Evolutionary conservation across 2,113 vertebrate species (phyloP).

Genomic region (Oreochromis tanganicae): DNA sequence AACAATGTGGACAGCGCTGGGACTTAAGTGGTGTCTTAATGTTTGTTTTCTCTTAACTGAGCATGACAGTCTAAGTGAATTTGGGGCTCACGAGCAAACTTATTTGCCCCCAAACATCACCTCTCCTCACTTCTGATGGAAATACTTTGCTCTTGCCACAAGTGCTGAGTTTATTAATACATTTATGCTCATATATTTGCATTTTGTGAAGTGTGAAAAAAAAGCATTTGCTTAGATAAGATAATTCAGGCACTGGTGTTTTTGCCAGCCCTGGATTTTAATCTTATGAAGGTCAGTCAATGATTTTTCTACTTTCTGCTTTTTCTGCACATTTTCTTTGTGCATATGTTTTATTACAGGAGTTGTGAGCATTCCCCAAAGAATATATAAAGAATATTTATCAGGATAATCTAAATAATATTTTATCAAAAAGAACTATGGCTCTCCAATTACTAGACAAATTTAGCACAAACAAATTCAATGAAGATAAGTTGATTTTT

Average conservation of each 20-base stretch:
- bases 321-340: not conserved
- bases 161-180: slow-evolving; percentile 32
- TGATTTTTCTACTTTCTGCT: not conserved
- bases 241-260: not conserved
- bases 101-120: slow-evolving; percentile 39
- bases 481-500: not conserved
- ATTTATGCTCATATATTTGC: slow-evolving; percentile 56
- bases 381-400: not conserved
- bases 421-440: not conserved
- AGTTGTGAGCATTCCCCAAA: not conserved
- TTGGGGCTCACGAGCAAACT: slow-evolving; percentile 43
- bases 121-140: slow-evolving; percentile 4
- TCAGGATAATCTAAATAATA: not conserved
- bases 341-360: not conserved
- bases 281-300: not conserved
- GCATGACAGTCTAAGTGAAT: slow-evolving; percentile 47
- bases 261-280: not conserved
- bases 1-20: slow-evolving; percentile 52
- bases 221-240: slow-evolving; percentile 7
- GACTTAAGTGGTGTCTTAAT: slow-evolving; percentile 28
- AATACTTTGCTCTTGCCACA: slow-evolving; percentile 25
- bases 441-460: not conserved
- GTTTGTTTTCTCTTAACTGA: slow-evolving; percentile 31
- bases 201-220: slow-evolving; percentile 28
- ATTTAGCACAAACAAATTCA: not conserved